phyloP scores from a whole-genome alignment of 1,140 invertebrate genomes.

The Meloidogyne floridensis region DNA sequence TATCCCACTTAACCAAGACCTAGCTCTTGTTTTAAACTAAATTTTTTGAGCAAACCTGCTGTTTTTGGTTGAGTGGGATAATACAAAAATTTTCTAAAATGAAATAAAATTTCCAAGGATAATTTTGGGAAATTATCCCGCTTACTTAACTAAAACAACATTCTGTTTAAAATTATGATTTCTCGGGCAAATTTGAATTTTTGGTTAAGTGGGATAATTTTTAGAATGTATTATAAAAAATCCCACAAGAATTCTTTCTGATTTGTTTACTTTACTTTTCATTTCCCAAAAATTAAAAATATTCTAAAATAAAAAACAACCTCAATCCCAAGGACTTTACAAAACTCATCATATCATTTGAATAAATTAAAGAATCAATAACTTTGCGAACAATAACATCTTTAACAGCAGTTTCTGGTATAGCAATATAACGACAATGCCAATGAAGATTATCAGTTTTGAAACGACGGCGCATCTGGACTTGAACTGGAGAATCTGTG shows the following conservation, averaged over 20 bases:
- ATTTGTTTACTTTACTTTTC: too few relatives aligned
- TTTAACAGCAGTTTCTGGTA: conserved; percentile 22
- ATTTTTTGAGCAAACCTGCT: neutral
- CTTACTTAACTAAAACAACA: too few relatives aligned
- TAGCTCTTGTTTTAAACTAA: neutral
- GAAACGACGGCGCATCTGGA: conserved; percentile 47
- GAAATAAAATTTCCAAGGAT: too few relatives aligned
- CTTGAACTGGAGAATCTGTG: conserved; percentile 45
- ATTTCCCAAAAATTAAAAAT: neutral
- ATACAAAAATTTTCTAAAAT: neutral
- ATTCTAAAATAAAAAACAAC: neutral
- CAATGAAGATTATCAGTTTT: conserved; percentile 44
- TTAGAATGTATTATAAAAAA: too few relatives aligned
- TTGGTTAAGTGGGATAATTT: too few relatives aligned
- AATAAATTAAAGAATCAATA: conserved; percentile 50
- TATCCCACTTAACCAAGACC: neutral
- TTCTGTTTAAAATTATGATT: too few relatives aligned
- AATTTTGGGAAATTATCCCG: too few relatives aligned
- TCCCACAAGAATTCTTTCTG: too few relatives aligned
- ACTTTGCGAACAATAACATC: conserved; percentile 49
- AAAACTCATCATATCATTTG: conserved; percentile 55
- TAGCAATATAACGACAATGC: conserved; percentile 54
- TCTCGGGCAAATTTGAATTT: too few relatives aligned
- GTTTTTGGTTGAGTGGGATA: too few relatives aligned
- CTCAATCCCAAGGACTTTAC: conserved; percentile 49